Evolutionary conservation across 2,113 vertebrate genomes (phyloP), one percentile per base, ranked within the genome.

Genomic region (Eurypyga helias): DNA sequence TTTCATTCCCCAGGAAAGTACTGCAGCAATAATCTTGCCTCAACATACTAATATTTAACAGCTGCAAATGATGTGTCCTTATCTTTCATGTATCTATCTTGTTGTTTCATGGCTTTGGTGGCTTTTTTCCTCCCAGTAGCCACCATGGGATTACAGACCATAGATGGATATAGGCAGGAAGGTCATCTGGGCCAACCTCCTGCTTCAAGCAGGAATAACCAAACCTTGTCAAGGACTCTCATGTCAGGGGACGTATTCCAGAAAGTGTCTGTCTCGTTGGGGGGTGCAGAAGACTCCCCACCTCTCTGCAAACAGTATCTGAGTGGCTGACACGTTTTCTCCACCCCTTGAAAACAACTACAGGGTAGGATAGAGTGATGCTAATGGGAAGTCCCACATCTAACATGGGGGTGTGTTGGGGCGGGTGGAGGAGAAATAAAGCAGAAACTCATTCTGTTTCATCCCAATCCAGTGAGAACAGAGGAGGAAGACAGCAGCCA

Each of bases 381-480:
- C 17, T 90, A 70, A 88, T 67, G 10, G 54, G 19, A 89, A 93
- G 76, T 61, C 55, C 85, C 92, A 93, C 90, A 81, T 93, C 86
- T 92, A 66, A 90, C 9, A 1, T 38, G 43, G 55, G 73, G 51
- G 21, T 24, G 38, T 60, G 73, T 48, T 11, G 18, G 67, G 60
- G 67, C 26, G 5, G 79, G 86, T 86, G 79, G 67, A 93, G 25
- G 17, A 83, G 60, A 93, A 93, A 90, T 62, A 83, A 93, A 96
- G 60, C 85, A 92, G 83, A 60, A 83, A 60, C 21, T 29, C 16
- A 1, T 91, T 80, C n/a, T 36, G 60, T 94, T 97, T 97, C 83
- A 97, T 96, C 91, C 91, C 1, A 3, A 55, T 96, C 93, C 95
- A 96, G 69, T 52, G 61, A 89, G 58, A 87, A 77, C 48, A 87